phyloP scores from a whole-genome alignment of 2,113 vertebrate genomes.

The Recurvirostra avosetta region DNA sequence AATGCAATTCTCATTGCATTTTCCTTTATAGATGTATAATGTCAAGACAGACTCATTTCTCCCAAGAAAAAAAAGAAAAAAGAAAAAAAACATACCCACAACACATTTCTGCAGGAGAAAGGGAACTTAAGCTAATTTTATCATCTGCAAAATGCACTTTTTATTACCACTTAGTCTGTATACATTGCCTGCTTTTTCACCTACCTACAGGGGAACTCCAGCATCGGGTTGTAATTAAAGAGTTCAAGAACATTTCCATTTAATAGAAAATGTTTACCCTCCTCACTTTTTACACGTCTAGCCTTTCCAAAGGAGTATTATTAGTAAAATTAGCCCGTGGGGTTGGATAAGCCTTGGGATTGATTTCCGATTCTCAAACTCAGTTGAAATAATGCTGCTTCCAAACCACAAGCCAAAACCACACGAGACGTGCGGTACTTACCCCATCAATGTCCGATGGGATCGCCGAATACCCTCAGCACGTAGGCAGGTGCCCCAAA shows the following conservation, averaged over 20 bases:
- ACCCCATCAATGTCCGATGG: fast-evolving
- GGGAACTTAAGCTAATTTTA: neutral
- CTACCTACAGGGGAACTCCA: neutral
- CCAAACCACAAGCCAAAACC: neutral
- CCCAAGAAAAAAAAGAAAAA: neutral
- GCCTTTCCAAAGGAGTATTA: neutral
- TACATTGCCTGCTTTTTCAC: neutral
- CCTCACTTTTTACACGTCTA: neutral
- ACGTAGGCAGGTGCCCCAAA: neutral
- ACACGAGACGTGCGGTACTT: fast-evolving
- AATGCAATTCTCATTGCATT: neutral
- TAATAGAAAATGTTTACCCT: neutral
- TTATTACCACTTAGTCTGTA: neutral
- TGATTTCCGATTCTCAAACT: neutral
- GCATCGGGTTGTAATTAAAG: fast-evolving
- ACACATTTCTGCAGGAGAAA: neutral
- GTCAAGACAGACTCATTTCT: neutral
- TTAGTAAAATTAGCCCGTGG: neutral
- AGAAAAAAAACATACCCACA: no score
- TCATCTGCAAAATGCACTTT: neutral
- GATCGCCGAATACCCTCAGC: fast-evolving
- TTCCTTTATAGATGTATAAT: neutral
- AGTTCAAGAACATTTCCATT: neutral
- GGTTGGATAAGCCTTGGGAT: neutral
- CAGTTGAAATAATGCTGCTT: neutral